Evolutionary conservation across 2,888 invertebrate genomes (phyloP), one percentile per base, ranked within the genome.

Genomic region (Megaustenia siamemsis): DNA sequence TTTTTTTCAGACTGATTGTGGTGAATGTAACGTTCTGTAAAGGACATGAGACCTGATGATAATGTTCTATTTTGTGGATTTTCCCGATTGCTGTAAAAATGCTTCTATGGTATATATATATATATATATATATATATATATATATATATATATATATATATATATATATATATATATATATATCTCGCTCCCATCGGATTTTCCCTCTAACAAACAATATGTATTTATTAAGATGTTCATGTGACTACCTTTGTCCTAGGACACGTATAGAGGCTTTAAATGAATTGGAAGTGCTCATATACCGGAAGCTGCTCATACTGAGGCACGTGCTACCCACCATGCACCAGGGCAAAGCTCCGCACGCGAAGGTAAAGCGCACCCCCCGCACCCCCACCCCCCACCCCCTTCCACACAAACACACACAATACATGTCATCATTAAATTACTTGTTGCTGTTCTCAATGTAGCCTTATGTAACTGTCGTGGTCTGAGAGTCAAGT

Each of bases 281-380:
- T 68, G 80, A 81, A 18, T 40, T 80, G 1, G 63, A 73, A 49
- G 53, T 71, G 38, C 66, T 66, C n/a, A 68, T 49, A 66, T 79
- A 81, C 43, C 28, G 81, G 6, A 68, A 56, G 18, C 76, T 68
- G 68, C 56, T 76, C 40, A 45, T 81, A 60, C 68, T 66, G 28
- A 71, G 0, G 35, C 81, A 68, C 73, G 68, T 49, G 1, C 69
- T 81, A 66, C 84, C 53, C 66, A 43, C 56, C 43, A 32, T 43
- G 21, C 35, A 49, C n/a, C 81, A 81, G 45, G 81, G 56, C 5
- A 81, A 32, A 43, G 12, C 40, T 24, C 73, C 73, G 8, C 60
- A 32, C 66, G 28, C 53, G 43, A 78, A 66, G 78, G 84, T 84
- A 40, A 35, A 2, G 10, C n/a, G n/a, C n/a, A n/a, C n/a, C n/a